phyloP scores from a whole-genome alignment of 2,797 vertebrate genomes.

The Sebastolobus altivelis region DNA sequence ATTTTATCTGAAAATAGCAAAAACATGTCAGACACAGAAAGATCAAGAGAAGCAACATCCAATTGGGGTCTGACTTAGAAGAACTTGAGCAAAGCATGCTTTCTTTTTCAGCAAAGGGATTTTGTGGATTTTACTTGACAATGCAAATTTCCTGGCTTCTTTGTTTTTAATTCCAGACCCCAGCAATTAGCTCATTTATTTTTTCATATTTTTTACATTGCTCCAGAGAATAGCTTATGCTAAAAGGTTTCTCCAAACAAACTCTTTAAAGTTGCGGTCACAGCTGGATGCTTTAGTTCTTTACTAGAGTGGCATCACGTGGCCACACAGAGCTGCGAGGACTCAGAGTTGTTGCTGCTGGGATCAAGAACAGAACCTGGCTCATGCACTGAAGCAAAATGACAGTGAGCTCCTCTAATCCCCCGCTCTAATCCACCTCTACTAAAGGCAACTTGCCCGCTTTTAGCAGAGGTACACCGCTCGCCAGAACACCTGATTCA shows the following conservation, averaged over 20 bases:
- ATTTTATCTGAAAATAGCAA: not conserved
- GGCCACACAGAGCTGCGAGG: conserved; percentile 12
- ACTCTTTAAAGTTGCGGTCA: conserved; percentile 31
- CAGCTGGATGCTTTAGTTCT: conserved; percentile 34
- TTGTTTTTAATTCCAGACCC: not conserved
- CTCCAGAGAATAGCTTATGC: conserved; percentile 12
- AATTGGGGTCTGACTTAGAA: not conserved
- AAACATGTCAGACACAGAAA: conserved; percentile 3
- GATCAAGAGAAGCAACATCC: conserved; percentile 4
- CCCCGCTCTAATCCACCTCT: conserved; percentile 61
- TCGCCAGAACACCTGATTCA: conserved; percentile 64
- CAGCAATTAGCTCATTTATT: not conserved
- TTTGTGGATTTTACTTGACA: conserved; percentile 23
- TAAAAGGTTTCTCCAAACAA: conserved; percentile 22
- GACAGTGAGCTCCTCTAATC: conserved; percentile 70
- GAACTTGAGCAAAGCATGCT: not conserved
- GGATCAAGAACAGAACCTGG: conserved; percentile 52
- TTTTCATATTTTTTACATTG: not conserved
- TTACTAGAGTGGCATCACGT: not conserved
- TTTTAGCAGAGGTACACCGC: conserved; percentile 38
- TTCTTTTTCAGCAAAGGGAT: not conserved
- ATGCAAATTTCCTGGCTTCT: not conserved
- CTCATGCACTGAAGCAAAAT: conserved; percentile 39
- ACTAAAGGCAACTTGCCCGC: conserved; percentile 45
- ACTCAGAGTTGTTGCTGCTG: conserved; percentile 11